Base-by-base conservation (phyloP, 2,797 vertebrate species). In the Paratrypauchen microcephalus region DNA sequence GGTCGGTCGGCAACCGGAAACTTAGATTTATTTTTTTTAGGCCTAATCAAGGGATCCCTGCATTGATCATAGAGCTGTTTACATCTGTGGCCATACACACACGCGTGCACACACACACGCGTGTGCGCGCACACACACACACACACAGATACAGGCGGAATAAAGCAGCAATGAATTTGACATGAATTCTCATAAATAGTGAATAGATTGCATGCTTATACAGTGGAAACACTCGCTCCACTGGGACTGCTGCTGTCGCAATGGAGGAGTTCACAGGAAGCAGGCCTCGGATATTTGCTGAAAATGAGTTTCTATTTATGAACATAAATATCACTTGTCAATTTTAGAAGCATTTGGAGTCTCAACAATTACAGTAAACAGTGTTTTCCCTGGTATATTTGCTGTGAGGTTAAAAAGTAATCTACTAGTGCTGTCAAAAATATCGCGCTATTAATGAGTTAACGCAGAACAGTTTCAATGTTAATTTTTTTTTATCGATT, bases 151-250 rank as follows among this genome's bases (percentile, higher is more conserved):
- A 32, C 55, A 48, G 36, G 13, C 3, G 4, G 77, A 82, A 80
- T 75, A 82, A 81, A 82, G 59, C 71, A 47, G 68, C 32, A 69
- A 81, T 80, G 61, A 73, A 86, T 83, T 74, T 81, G 70, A 78
- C 65, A 86, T 83, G 79, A 83, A 72, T 1, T 2, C 71, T 81
- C 75, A 87, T 89, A 52, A 88, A 87, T 87, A 83, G 73, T 83
- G 41, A 41, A 83, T 77, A 50, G 41, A 36, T 70, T 68, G 76
- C 77, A 81, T 41, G 71, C 77, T 45, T 68, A 69, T 68, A 71
- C 60, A 48, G 74, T 75, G 60, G 56, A 78, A 80, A 72, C 66
- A 47, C 52, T 45, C 36, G 73, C 24, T 73, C 72, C 52, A 69
- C 23, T 21, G 73, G 73, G 80, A 72, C 7, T 3, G 68, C 32